Conservation (phyloP, 2,797 vertebrate genomes). For the Nasua narica region DNA sequence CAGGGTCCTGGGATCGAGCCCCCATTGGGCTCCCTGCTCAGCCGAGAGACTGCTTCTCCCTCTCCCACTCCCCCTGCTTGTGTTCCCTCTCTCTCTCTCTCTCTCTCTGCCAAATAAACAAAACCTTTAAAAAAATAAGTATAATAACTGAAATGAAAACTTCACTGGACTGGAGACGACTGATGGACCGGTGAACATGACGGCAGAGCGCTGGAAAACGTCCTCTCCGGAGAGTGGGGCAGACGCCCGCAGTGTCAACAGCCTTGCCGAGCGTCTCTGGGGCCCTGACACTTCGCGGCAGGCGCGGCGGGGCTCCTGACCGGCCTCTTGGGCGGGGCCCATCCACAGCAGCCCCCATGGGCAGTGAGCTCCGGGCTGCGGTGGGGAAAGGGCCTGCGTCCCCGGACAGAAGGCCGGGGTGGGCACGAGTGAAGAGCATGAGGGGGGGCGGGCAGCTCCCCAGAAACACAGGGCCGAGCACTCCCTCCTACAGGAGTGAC, state of each 20-base stretch:
- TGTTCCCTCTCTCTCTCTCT: too few relatives aligned
- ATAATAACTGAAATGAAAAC: background rate
- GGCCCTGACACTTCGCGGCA: background rate
- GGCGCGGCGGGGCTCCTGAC: accelerated
- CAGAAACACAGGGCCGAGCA: background rate
- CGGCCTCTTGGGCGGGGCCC: background rate
- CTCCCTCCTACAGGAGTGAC: background rate
- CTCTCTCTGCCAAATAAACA: too few relatives aligned
- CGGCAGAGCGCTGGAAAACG: too few relatives aligned
- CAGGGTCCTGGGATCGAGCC: too few relatives aligned
- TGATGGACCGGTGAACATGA: too few relatives aligned
- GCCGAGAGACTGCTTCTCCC: too few relatives aligned
- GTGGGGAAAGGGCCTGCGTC: background rate
- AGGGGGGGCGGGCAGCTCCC: background rate
- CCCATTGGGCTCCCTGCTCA: too few relatives aligned
- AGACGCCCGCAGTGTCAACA: background rate
- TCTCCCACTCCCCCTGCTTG: too few relatives aligned
- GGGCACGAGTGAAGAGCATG: background rate
- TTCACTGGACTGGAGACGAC: background rate
- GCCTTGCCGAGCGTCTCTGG: accelerated
- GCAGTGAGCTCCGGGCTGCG: background rate
- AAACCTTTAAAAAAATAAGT: background rate
- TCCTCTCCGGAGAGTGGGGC: background rate
- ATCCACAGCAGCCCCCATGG: background rate
- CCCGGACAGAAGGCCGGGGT: background rate